These are phyloP conservation scores for Lasioglossum marginatum DNA, from an alignment of 2,888 invertebrate species.

Conservation along the genomic window DNA sequence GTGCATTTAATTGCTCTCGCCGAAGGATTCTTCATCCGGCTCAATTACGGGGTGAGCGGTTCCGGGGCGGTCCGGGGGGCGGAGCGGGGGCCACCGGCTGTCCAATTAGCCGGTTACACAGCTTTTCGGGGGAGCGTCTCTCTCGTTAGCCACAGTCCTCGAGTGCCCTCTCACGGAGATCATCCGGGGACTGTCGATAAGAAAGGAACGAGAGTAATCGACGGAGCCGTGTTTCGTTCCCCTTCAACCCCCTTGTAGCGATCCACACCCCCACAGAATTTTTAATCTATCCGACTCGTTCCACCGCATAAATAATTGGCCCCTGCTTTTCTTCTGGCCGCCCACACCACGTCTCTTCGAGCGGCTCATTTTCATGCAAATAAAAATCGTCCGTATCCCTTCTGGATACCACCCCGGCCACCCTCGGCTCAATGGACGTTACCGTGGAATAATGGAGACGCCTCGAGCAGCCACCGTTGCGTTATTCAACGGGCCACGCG, in stretches of 20 bases:
- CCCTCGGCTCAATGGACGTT: slow-evolving; percentile 5
- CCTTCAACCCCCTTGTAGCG: neutral
- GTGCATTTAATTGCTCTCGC: slow-evolving; percentile 42
- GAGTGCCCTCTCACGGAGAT: slow-evolving; percentile 10
- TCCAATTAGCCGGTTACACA: slow-evolving; percentile 45
- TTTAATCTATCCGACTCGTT: slow-evolving; percentile 1
- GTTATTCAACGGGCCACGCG: slow-evolving; percentile 21
- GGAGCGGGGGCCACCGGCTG: slow-evolving; percentile 6
- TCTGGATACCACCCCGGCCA: neutral
- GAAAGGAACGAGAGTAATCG: slow-evolving; percentile 27
- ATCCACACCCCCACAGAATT: neutral
- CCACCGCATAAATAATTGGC: slow-evolving; percentile 20
- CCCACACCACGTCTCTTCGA: neutral
- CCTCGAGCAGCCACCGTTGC: slow-evolving; percentile 6
- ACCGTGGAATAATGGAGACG: slow-evolving; percentile 11
- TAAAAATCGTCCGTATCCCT: neutral
- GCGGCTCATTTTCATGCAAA: slow-evolving; percentile 26
- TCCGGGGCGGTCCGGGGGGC: neutral
- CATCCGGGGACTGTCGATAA: slow-evolving; percentile 23
- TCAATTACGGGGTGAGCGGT: slow-evolving; percentile 22
- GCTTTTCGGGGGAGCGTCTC: slow-evolving; percentile 3
- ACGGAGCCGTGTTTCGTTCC: slow-evolving; percentile 4
- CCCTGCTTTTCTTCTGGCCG: neutral
- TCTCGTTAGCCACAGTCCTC: slow-evolving; percentile 36
- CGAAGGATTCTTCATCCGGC: slow-evolving; percentile 32